Evolutionary conservation across 2,113 vertebrate species (phyloP), one percentile per base, ranked within the genome.

Genomic region (Leptocoma aspasia): DNA sequence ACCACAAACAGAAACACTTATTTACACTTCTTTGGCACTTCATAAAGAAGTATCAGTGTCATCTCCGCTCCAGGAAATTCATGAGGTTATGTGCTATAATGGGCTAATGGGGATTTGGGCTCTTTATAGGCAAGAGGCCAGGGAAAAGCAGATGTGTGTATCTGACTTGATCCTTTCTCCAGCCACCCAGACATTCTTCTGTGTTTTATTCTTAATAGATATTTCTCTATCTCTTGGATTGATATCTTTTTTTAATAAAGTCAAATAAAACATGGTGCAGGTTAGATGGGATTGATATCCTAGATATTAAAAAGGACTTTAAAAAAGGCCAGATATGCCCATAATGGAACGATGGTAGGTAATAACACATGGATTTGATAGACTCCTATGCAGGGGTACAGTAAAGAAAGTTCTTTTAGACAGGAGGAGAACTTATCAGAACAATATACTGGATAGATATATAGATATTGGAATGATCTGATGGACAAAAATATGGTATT

Each of bases 201-300:
- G 31, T 56, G 17, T 73, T 75, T 16, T 66, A 2, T 41, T 89
- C 61, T 76, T 56, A 82, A 65, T 53, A 82, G 70, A 18, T 64
- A 49, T 44, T 82, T 87, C 28, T 79, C 4, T 84, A 39, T 87
- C 45, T 89, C 53, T 66, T 89, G 64, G 44, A 71, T 47, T 64
- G 52, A 23, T 83, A 80, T 81, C 1, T 71, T 68, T 73, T 80
- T 91, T 94, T 76, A 95, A 77, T 90, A 90, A 95, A 91, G 49
- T 69, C 6, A 80, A 90, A 86, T 65, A 69, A 82, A 90, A 69
- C 28, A 28, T 68, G 41, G 15, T 63, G 10, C 30, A 28, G 39
- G 24, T 89, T 82, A 91, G 84, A 75, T 95, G 61, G 20, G 9
- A 5, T 87, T 45, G 78, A 63, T 90, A 93, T 39, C 39, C 30